These are phyloP conservation scores for Pollicipes pollicipes DNA, from an alignment of 1,140 invertebrate species.

Conservation along the genomic window DNA sequence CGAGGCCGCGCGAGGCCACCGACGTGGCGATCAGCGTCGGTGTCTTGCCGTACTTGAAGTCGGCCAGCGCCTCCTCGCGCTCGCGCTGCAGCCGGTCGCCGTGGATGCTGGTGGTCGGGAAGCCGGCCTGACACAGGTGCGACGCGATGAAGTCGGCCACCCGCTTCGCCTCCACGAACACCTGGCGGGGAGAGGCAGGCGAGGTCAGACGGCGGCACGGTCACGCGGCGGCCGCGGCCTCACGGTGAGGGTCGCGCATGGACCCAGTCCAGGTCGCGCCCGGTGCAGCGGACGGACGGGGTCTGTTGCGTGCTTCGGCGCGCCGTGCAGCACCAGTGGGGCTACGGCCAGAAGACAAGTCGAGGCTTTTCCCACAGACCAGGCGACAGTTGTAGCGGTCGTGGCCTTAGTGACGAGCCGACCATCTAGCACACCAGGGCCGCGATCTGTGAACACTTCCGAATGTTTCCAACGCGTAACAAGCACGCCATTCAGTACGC, in stretches of 20 bases:
- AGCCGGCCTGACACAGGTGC: slow-evolving; percentile 44
- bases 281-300: background rate
- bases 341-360: too few relatives aligned
- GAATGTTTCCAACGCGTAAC: too few relatives aligned
- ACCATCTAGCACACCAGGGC: too few relatives aligned
- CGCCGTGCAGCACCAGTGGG: too few relatives aligned
- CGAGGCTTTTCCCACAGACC: too few relatives aligned
- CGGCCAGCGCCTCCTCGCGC: slow-evolving; percentile 64
- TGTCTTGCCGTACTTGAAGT: slow-evolving; percentile 56
- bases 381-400: too few relatives aligned
- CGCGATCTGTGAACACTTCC: too few relatives aligned
- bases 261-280: background rate
- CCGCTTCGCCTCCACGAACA: slow-evolving; percentile 80
- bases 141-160: slow-evolving; percentile 75
- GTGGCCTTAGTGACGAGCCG: too few relatives aligned
- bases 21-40: slow-evolving; percentile 77
- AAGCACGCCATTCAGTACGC: too few relatives aligned
- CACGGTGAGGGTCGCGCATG: background rate
- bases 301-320: background rate
- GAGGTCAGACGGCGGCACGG: slow-evolving; percentile 3
- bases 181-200: slow-evolving; percentile 30
- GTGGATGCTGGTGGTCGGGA: slow-evolving; percentile 68
- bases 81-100: slow-evolving; percentile 77
- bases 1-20: slow-evolving; percentile 71
- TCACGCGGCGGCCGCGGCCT: background rate